phyloP scores from a whole-genome alignment of 1,140 invertebrate species.

The Adelges cooleyi region DNA sequence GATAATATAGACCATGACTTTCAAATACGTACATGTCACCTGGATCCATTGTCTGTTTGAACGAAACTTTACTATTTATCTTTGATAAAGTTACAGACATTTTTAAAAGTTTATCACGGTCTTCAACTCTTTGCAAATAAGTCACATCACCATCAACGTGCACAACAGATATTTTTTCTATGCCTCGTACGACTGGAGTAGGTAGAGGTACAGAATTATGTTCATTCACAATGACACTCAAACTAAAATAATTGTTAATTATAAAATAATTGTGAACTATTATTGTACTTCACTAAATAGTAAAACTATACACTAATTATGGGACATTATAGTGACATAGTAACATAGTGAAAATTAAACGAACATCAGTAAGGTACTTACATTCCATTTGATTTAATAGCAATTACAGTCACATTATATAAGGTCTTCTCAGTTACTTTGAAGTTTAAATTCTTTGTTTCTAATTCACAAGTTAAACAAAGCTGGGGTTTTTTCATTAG shows the following conservation, averaged over 20 bases:
- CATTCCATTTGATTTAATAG: neutral
- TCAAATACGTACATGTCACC: neutral
- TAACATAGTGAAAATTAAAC: too few relatives aligned
- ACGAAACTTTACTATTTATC: neutral
- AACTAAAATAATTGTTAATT: neutral
- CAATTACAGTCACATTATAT: constrained; percentile 4
- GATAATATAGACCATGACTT: constrained; percentile 10
- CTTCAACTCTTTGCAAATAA: constrained; percentile 13
- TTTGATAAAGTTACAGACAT: constrained; percentile 14
- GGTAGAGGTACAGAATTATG: neutral
- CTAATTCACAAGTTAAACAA: neutral
- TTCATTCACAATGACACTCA: neutral
- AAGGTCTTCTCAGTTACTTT: constrained; percentile 14
- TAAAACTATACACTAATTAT: too few relatives aligned
- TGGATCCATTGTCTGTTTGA: neutral
- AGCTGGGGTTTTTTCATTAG: constrained; percentile 19
- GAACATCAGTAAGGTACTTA: neutral
- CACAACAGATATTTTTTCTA: constrained; percentile 12
- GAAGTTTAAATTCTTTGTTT: neutral
- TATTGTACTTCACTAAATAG: neutral
- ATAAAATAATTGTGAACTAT: neutral
- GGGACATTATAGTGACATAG: too few relatives aligned
- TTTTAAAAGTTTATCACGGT: neutral
- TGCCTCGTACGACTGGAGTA: neutral
- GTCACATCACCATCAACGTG: constrained; percentile 15